Base-by-base conservation (phyloP, 1,140 invertebrate genomes). In the Colletes gigas region DNA sequence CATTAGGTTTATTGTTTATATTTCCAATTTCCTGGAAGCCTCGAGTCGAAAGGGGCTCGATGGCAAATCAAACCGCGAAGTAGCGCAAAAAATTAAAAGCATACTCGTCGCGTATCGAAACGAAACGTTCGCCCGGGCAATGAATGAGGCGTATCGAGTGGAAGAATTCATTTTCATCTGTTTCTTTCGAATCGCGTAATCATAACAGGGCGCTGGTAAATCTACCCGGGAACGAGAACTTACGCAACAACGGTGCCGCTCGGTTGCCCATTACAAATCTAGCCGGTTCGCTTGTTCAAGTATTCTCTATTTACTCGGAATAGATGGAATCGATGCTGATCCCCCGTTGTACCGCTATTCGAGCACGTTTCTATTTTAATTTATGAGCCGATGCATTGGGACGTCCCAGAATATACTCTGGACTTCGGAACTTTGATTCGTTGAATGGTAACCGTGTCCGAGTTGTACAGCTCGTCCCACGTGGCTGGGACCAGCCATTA, bases 301-400 rank as follows among this genome's bases (percentile, higher is more conserved):
- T 54, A 39, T 41, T 60, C 50, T 60, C 57, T 77, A 77, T 84
- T 81, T 81, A 69, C 78, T 39, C 17, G 47, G 72, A 85, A 84
- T 67, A 73, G 69, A 67, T 85, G 62, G 66, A 85, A 85, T 73
- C 70, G 83, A 84, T 85, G 67, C 72, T 84, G 72, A 79, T 80
- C 66, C 63, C n/a, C 17, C 63, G 21, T 50, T 50, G 57, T 70
- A 30, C 39, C 66, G 55, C 50, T 54, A 41, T 60, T 21, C 14
- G 54, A 17, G n/a, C 70, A 57, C 71, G 67, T 78, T 78, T 62
- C 81, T 44, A 50, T 50, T 77, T 77, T 59, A 57, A 77, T 77
- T 19, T 69, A 59, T 59, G 50, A 69, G 44, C 7, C 7, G 21
- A 44, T 50, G 50, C 10, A 12, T 12, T 50, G 7, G 50, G 10